Conservation (phyloP, 2,888 invertebrate genomes). For the Formica aserva region DNA sequence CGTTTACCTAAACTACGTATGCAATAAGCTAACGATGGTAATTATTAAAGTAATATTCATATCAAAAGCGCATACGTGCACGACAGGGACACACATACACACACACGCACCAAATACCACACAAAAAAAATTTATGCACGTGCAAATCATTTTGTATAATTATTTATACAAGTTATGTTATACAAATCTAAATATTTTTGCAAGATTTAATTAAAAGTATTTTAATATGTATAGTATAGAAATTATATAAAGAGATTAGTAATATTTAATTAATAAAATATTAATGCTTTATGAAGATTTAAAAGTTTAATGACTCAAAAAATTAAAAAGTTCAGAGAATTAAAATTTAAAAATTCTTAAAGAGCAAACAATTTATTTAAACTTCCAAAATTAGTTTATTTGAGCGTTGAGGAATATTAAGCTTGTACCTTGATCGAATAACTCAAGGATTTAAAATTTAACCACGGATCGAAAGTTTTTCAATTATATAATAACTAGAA, state of each 20-base stretch:
- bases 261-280: slow-evolving; percentile 12
- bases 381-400: neutral
- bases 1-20: slow-evolving; percentile 19
- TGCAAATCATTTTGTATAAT: slow-evolving; percentile 22
- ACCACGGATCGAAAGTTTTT: neutral
- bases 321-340: neutral
- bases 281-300: neutral
- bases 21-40: slow-evolving; percentile 3
- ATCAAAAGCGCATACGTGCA: neutral
- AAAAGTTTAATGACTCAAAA: neutral
- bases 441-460: neutral
- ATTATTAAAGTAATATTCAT: slow-evolving; percentile 44
- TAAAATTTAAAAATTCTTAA: neutral
- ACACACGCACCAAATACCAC: neutral
- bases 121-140: too few relatives aligned
- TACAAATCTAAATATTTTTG: neutral
- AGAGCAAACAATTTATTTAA: neutral
- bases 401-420: neutral
- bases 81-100: neutral
- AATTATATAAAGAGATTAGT: neutral
- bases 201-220: neutral
- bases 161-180: neutral
- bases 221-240: neutral
- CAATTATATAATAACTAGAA: neutral
- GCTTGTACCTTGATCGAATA: neutral